Evolutionary conservation across 2,888 invertebrate genomes (phyloP), one percentile per base, ranked within the genome.

Genomic region (Andrena praecox): DNA sequence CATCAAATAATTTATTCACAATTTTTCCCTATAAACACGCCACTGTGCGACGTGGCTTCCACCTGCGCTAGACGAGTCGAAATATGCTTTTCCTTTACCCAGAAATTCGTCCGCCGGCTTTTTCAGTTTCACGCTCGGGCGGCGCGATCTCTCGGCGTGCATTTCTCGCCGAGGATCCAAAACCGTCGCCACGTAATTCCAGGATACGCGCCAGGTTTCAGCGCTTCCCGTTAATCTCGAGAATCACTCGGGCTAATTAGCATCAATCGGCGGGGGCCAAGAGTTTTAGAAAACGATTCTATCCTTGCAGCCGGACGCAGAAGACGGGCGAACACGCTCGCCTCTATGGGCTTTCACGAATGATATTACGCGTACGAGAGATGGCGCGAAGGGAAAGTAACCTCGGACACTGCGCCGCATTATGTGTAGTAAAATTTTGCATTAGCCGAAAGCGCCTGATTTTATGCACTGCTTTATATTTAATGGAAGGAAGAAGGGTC

Each of bases 1-100:
- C n/a, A n/a, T n/a, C n/a, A n/a, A n/a, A n/a, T n/a, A n/a, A n/a
- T n/a, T n/a, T n/a, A n/a, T n/a, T n/a, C n/a, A n/a, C n/a, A n/a
- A n/a, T n/a, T n/a, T n/a, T n/a, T n/a, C n/a, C n/a, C n/a, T n/a
- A n/a, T n/a, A n/a, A n/a, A n/a, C n/a, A n/a, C n/a, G n/a, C n/a
- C n/a, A n/a, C n/a, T n/a, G n/a, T n/a, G n/a, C 82, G 64, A 80
- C 82, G 75, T 85, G 83, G 87, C 85, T 87, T 90, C 89, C 89
- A 89, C 84, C 85, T 89, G 86, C 78, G 73, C 70, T 66, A 62
- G 77, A 75, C 79, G 79, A 80, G 77, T 66, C 77, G 73, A 82
- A 83, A 77, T 76, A 66, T 60, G 69, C n/a, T 82, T 82, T 81
- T 77, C 66, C 75, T 62, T 42, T 42, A 6, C 48, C 50, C 69